Conservation (phyloP, 2,888 invertebrate genomes). For the Lasioglossum morio region DNA sequence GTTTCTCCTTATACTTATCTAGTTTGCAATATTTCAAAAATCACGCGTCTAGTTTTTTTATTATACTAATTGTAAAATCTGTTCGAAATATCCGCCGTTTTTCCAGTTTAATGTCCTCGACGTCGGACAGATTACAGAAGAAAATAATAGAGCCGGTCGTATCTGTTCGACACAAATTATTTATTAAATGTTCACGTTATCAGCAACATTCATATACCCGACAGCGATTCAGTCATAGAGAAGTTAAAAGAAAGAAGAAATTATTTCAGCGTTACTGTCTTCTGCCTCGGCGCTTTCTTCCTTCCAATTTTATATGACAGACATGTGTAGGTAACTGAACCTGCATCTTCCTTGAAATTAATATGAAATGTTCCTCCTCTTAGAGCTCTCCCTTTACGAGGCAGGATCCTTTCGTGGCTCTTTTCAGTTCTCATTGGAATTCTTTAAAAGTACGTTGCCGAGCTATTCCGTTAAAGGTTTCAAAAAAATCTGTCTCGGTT, state of each 20-base stretch:
- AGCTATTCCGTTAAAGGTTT: neutral
- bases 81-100: neutral
- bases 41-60: neutral
- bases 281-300: neutral
- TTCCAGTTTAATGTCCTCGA: too few relatives aligned
- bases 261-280: neutral
- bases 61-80: neutral
- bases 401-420: neutral
- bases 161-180: neutral
- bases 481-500: neutral
- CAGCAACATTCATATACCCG: neutral
- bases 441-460: neutral
- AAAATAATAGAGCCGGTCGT: neutral
- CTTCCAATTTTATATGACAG: neutral
- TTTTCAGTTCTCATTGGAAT: neutral
- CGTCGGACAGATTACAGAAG: too few relatives aligned
- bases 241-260: neutral
- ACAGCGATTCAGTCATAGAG: neutral
- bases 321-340: neutral
- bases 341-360: slow-evolving; percentile 2
- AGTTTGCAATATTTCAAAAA: neutral
- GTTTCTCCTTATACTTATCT: neutral
- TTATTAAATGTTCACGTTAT: neutral
- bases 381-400: neutral
- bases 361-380: neutral